Evolutionary conservation across 2,113 vertebrate species (phyloP), one percentile per base, ranked within the genome.

Genomic region (Hyperopisus bebe): DNA sequence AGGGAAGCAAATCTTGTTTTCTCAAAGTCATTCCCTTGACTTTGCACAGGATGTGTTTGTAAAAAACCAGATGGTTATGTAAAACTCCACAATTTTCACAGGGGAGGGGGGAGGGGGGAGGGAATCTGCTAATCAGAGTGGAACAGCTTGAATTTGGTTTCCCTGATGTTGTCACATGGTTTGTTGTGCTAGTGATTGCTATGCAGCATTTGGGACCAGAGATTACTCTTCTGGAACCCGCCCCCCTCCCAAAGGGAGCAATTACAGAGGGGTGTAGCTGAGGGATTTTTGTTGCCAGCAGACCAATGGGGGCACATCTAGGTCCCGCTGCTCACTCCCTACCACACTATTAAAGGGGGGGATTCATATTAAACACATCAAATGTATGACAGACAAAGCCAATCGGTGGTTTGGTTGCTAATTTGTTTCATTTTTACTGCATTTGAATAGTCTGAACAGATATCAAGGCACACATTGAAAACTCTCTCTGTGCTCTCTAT

Each of bases 251-350:
- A 89, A 88, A 66, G 90, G 90, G 90, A 92, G 90, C 66, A 91
- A 91, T 94, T 92, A 92, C 90, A 87, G 35, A 47, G 51, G 15
- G 88, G 90, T 92, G 83, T 88, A 82, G 82, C 88, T 66, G 90
- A 89, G 90, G 19, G 27, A 80, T 24, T 83, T 50, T 42, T 39
- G 31, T 31, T 35, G n/a, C 86, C 50, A 31, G 5, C 86, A 87
- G 31, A 55, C 48, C 24, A 53, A 39, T 13, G 48, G 50, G 17
- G 10, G 7, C 44, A 80, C 47, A 89, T 47, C 46, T 13, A 11
- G 31, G 46, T 48, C 47, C 44, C 27, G 46, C 83, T 27, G n/a
- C 27, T 87, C 50, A 4, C 35, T 80, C 13, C 31, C 17, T 7
- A 42, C 31, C 27, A 86, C 42, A 86, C 48, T 86, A 86, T n/a